Evolutionary conservation across 2,113 vertebrate species (phyloP).

Genomic region (Uria lomvia): DNA sequence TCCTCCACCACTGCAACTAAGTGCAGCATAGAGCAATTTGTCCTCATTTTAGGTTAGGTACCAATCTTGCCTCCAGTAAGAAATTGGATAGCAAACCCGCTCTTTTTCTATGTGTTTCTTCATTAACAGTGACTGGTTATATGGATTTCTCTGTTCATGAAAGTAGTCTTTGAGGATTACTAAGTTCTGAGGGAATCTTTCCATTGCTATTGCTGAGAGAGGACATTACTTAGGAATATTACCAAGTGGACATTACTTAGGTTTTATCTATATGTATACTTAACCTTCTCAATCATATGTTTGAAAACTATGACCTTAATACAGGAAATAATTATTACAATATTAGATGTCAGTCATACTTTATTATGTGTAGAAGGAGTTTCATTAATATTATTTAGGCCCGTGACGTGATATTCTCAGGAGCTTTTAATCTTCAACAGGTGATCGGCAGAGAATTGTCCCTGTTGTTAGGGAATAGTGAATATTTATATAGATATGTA

Average conservation of each 20-base stretch:
- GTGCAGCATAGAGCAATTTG: background rate
- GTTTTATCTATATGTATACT: background rate
- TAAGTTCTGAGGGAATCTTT: background rate
- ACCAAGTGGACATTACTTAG: background rate
- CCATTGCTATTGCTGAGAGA: background rate
- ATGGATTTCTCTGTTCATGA: background rate
- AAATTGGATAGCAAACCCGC: background rate
- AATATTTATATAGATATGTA: background rate
- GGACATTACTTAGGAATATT: background rate
- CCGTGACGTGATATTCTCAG: background rate
- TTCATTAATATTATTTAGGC: background rate
- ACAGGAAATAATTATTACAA: background rate
- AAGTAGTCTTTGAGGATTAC: background rate
- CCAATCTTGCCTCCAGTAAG: background rate
- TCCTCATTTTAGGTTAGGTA: background rate
- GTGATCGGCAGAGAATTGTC: background rate
- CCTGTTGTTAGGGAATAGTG: background rate
- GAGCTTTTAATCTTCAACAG: background rate
- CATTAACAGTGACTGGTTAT: background rate
- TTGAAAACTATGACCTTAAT: background rate
- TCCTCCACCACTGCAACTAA: background rate
- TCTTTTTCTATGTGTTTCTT: rapidly evolving
- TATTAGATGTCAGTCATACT: background rate
- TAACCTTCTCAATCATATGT: background rate
- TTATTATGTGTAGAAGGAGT: background rate